phyloP scores from a whole-genome alignment of 1,140 invertebrate genomes.

The Drosophila erecta region DNA sequence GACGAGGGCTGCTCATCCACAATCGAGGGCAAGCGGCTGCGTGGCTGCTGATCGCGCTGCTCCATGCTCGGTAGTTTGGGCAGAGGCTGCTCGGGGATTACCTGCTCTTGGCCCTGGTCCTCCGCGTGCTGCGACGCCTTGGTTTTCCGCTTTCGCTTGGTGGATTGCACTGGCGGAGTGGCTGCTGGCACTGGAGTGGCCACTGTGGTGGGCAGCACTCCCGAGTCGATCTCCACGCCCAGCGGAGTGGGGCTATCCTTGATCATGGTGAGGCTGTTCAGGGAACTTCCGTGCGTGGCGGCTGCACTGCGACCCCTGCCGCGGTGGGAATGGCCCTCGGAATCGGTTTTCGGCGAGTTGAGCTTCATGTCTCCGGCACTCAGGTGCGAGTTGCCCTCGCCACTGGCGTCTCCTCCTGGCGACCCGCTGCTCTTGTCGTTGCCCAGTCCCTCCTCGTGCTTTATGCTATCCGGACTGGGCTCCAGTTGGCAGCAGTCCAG shows the following conservation, averaged over 20 bases:
- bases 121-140: conserved; percentile 70
- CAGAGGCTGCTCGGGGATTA: conserved; percentile 69
- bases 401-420: conserved; percentile 90
- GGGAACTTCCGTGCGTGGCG: conserved; percentile 47
- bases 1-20: conserved; percentile 61
- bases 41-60: conserved; percentile 55
- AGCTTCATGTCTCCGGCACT: conserved; percentile 64
- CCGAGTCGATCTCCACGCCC: conserved; percentile 61
- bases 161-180: conserved; percentile 37
- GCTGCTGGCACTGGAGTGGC: conserved; percentile 59
- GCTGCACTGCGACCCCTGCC: conserved; percentile 56
- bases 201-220: conserved; percentile 61
- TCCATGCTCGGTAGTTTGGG: conserved; percentile 73
- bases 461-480: conserved; percentile 90
- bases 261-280: conserved; percentile 64
- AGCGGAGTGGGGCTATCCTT: conserved; percentile 71
- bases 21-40: conserved; percentile 72
- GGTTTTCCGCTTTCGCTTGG: conserved; percentile 75
- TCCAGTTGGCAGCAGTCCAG: conserved; percentile 97
- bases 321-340: conserved; percentile 69
- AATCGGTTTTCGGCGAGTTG: conserved; percentile 69
- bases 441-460: conserved; percentile 90
- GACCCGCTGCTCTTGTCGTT: conserved; percentile 94
- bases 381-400: conserved; percentile 71
- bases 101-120: conserved; percentile 42